Percentiles rank a stretch among this genome's conserved stretches.
Conservation (phyloP, 2,797 vertebrate species). For the Percopsis omiscomaycus region DNA sequence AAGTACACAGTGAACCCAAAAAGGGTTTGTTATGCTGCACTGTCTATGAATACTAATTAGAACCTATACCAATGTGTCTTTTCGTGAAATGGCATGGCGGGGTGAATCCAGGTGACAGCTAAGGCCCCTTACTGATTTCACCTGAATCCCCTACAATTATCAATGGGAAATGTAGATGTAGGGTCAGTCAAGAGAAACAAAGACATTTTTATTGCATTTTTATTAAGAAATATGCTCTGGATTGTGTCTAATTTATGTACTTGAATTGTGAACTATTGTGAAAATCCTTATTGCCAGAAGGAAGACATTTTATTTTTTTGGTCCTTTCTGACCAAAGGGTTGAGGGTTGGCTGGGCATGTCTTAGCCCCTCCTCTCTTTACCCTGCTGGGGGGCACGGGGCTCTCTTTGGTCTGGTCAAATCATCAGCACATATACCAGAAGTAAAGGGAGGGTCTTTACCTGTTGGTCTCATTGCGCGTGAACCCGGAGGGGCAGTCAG, state of each 20-base stretch:
- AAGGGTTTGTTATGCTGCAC: slow-evolving; percentile 15
- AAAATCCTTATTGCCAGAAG: too few relatives aligned
- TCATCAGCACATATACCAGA: slow-evolving; percentile 18
- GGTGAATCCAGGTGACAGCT: background rate
- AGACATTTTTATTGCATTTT: background rate
- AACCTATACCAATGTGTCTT: slow-evolving; percentile 12
- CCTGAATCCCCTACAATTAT: background rate
- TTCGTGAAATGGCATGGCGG: slow-evolving; percentile 3
- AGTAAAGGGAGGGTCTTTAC: slow-evolving; percentile 67
- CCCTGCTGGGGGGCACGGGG: too few relatives aligned
- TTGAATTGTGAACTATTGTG: too few relatives aligned
- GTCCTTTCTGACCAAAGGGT: too few relatives aligned
- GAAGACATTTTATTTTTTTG: too few relatives aligned
- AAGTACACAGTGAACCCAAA: slow-evolving; percentile 22
- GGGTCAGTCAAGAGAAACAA: background rate
- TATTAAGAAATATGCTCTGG: too few relatives aligned
- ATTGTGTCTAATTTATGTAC: too few relatives aligned
- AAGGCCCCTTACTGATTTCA: background rate
- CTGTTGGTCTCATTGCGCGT: slow-evolving; percentile 88
- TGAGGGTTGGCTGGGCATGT: too few relatives aligned
- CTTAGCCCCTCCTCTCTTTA: too few relatives aligned
- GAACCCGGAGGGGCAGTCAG: slow-evolving; percentile 92
- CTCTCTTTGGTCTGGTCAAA: background rate
- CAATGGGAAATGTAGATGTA: background rate
- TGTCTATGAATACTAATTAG: slow-evolving; percentile 24